Conservation (phyloP, 2,888 invertebrate species). For the Oeneis ivallda region DNA sequence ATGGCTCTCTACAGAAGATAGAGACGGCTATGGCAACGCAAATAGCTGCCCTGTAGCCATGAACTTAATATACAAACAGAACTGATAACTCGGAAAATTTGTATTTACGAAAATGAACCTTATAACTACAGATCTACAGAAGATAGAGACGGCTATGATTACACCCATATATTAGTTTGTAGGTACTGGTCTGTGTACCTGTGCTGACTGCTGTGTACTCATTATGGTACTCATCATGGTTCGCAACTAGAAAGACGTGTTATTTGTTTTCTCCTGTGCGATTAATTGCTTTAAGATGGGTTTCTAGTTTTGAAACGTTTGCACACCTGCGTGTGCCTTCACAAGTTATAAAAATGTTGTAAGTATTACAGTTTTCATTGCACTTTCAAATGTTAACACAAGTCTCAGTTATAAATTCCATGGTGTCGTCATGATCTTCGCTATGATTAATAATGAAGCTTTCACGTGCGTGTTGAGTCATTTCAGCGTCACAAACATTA, state of each 20-base stretch:
- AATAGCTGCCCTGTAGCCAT: no score
- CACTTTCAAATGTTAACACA: conserved; percentile 1
- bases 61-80: no score
- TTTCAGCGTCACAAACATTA: conserved; percentile 2
- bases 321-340: conserved; percentile 89
- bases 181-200: no score
- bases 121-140: no score
- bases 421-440: conserved; percentile 32
- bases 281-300: conserved; percentile 85
- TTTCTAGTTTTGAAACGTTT: conserved; percentile 84
- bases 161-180: no score
- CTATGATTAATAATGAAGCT: conserved; percentile 26
- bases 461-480: conserved; percentile 33
- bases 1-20: no score
- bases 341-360: conserved; percentile 84
- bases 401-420: conserved; percentile 25
- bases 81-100: no score
- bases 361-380: conserved; percentile 68
- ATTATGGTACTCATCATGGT: conserved; percentile 78
- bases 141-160: no score
- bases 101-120: no score
- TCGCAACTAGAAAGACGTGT: conserved; percentile 65
- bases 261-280: conserved; percentile 74
- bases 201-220: no score
- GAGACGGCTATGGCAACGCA: no score